phyloP scores from a whole-genome alignment of 2,113 vertebrate genomes.

The Heterocephalus glaber region DNA sequence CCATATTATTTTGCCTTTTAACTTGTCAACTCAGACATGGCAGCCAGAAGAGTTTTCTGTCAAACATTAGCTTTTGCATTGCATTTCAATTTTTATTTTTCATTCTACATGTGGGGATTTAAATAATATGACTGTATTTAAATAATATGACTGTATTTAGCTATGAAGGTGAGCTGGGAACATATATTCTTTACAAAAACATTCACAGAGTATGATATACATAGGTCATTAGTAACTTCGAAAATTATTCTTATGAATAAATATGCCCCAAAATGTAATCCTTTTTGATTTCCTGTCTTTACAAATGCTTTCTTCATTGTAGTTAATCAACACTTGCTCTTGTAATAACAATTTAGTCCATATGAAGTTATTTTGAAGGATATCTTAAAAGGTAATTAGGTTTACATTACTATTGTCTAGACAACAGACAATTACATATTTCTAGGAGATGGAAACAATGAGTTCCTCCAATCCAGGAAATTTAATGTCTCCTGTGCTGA shows the following conservation, averaged over 20 bases:
- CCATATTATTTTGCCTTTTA: slow-evolving; percentile 78
- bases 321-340: background rate
- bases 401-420: background rate
- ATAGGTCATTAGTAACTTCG: background rate
- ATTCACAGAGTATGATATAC: background rate
- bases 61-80: slow-evolving; percentile 62
- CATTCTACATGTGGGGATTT: background rate
- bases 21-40: slow-evolving; percentile 67
- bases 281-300: background rate
- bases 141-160: background rate
- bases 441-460: background rate
- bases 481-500: background rate
- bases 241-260: background rate
- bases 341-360: background rate
- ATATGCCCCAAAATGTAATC: background rate
- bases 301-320: background rate
- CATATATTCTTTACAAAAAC: background rate
- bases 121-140: slow-evolving; percentile 33
- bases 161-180: background rate
- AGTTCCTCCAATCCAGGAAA: background rate
- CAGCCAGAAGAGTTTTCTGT: slow-evolving; percentile 60
- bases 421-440: background rate
- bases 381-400: background rate
- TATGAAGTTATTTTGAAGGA: background rate
- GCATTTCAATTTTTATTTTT: slow-evolving; percentile 64